These are phyloP conservation scores for Orthonyx spaldingii DNA, from an alignment of 2,113 vertebrate genomes.

Conservation along the genomic window DNA sequence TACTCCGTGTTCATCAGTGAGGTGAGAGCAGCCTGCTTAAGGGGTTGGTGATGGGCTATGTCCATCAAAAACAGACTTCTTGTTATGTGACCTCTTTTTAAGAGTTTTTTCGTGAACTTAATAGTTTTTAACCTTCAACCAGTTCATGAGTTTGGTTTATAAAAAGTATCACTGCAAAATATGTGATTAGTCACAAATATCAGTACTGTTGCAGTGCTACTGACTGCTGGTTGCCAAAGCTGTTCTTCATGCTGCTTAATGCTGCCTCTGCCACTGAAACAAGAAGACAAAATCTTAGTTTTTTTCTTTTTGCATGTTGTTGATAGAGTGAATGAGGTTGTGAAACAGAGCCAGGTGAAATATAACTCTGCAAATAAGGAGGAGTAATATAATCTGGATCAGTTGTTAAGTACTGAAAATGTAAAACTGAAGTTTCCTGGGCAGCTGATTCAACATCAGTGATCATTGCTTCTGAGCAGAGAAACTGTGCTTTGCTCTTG, in stretches of 20 bases:
- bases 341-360: not conserved
- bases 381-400: not conserved
- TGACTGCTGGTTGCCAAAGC: not conserved
- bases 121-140: not conserved
- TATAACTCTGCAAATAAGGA: not conserved
- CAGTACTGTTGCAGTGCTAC: not conserved
- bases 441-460: not conserved
- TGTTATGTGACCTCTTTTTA: not conserved
- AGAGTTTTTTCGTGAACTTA: not conserved
- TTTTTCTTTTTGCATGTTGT: not conserved
- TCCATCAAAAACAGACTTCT: not conserved
- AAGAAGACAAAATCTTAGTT: not conserved
- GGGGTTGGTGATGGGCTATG: not conserved
- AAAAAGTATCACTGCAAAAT: not conserved
- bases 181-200: not conserved
- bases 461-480: not conserved
- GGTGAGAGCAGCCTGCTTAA: slow-evolving; percentile 67
- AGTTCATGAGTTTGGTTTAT: not conserved
- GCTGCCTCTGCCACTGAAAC: not conserved
- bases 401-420: not conserved
- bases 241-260: not conserved
- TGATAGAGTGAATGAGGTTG: not conserved
- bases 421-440: not conserved
- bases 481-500: not conserved
- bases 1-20: slow-evolving; percentile 86